Base-by-base conservation (phyloP, 2,888 invertebrate species). In the Pterostichus niger region DNA sequence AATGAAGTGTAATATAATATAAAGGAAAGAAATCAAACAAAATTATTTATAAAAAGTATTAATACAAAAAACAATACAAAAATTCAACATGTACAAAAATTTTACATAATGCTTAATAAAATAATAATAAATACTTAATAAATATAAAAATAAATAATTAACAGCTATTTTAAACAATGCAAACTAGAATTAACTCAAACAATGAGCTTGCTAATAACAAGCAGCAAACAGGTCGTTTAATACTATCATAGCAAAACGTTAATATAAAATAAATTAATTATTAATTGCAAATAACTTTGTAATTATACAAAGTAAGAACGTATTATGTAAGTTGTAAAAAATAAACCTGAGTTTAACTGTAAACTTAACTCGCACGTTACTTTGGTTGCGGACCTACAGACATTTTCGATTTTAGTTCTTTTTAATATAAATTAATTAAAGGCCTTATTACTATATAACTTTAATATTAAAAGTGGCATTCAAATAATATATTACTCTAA, bases 111-210 rank as follows among this genome's bases (percentile, higher is more conserved):
- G 6, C 11, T 10, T 46, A 73, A 75, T 44, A 49, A 75, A 31
- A 52, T 24, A 31, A 33, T n/a, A 75, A 52, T 52, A 73, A 73
- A 46, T 64, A 64, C 13, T 24, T 24, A 71, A 71, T 64, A 68
- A 49, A 73, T 73, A 73, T 15, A 49, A 40, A 40, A 40, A 52
- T 75, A 52, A 75, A 49, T 75, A 33, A 75, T 52, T 52, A 52
- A 75, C 24, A 64, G n/a, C 17, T 56, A 17, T 56, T 17, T 56
- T 13, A 56, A 24, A 17, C 13, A 17, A 56, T 71, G 68, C 44
- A 71, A 40, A 71, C 68, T 71, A 71, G 68, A 64, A 71, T 44
- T 10, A 71, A 71, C 68, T 71, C 68, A 71, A 71, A 71, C 68
- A 71, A 61, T 64, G 44, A 71, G 44, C 68, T 71, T 71, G 68